A percentile compares a stretch with the other conserved stretches of the same genome.
Conservation (phyloP, 1,140 invertebrate species). For the Scaptodrosophila lebanonensis region DNA sequence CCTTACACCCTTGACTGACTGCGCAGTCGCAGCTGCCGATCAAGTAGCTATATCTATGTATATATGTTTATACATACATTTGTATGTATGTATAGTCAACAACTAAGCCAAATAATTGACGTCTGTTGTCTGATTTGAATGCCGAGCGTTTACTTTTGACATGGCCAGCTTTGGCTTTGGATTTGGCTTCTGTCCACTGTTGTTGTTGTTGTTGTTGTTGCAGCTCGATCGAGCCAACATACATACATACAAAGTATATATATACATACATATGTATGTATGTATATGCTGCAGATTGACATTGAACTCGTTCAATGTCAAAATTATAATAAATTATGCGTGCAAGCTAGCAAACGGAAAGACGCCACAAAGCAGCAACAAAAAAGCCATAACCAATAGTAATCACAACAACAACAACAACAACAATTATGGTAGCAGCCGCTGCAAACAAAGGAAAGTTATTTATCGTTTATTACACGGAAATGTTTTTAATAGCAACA, state of each 20-base stretch:
- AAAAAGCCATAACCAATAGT: background rate
- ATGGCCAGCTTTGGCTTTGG: conserved; percentile 3
- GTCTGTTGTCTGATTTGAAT: conserved; percentile 9
- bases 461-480: no score
- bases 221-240: no score
- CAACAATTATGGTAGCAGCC: no score
- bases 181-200: conserved; percentile 31
- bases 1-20: conserved; percentile 11
- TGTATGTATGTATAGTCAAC: conserved; percentile 7
- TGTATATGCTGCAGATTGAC: no score
- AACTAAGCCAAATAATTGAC: conserved; percentile 14
- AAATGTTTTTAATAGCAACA: no score
- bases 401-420: no score
- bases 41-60: no score
- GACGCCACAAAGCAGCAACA: conserved; percentile 18
- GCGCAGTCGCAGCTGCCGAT: conserved; percentile 13
- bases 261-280: no score
- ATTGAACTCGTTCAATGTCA: conserved; percentile 74
- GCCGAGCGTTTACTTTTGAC: conserved; percentile 3
- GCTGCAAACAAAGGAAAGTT: no score
- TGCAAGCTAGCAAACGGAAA: conserved; percentile 23
- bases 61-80: no score
- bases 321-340: conserved; percentile 44
- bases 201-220: conserved; percentile 23
- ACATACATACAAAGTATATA: no score